Evolutionary conservation across 2,113 vertebrate species (phyloP), one percentile per base, ranked within the genome.

Genomic region (Gymnarchus niloticus): DNA sequence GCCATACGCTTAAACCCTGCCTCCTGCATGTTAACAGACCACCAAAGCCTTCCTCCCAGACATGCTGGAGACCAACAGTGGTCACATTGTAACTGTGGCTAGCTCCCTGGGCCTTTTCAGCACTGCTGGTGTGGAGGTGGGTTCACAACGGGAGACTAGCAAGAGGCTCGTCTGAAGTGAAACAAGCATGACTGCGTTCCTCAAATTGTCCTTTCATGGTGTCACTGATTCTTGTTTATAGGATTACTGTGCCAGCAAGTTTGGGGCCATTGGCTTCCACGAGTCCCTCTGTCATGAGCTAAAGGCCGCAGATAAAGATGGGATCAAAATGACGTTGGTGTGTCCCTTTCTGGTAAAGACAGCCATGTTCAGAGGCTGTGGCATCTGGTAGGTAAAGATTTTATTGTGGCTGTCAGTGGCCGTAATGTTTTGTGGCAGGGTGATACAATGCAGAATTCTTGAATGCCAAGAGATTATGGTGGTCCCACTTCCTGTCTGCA

Each of bases 211-310:
- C 28, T 19, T 69, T n/a, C 65, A 25, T 33, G 41, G 33, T 33
- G 6, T 6, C 28, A 41, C 28, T 69, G 7, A 10, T 69, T 61
- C 17, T 1, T 41, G 61, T 56, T 10, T 84, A 2, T 88, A 97
- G 96, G 96, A 97, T 92, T 97, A 97, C 87, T 97, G 96, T n/a
- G 96, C 96, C 83, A 97, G 96, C 90, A 97, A 97, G 91, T 97
- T 96, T 90, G 96, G 96, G 92, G 96, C 94, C 80, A 95, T 97
- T 85, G 96, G 96, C 87, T 97, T 97, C 90, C 96, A 97, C 1
- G 96, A 97, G 88, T 97, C 96, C 85, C 91, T 97, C 89, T 97
- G 96, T 89, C 96, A 97, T 83, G 96, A 97, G 89, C 86, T 97
- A 89, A 97, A 96, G 90, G 96, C 96, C 87, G 94, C 96, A 57